phyloP scores from a whole-genome alignment of 92 coral and sea anemone genomes.

The Porites lobata region DNA sequence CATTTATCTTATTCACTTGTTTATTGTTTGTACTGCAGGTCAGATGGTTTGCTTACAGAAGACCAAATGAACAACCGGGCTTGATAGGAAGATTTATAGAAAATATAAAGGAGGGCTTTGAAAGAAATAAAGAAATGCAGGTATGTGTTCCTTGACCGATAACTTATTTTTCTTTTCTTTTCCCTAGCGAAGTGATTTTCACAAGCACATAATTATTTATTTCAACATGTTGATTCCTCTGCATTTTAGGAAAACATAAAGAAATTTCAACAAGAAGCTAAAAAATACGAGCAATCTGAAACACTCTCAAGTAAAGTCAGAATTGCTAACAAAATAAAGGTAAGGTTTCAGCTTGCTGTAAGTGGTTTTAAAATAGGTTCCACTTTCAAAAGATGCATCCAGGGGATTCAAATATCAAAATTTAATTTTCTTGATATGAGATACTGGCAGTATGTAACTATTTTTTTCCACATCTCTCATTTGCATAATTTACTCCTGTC shows the following conservation, averaged over 20 bases:
- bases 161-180: neutral
- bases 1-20: neutral
- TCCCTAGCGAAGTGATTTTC: neutral
- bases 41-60: constrained; percentile 82
- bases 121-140: constrained; percentile 98
- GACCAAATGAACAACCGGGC: constrained; percentile 91
- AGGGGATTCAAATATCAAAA: no score
- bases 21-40: constrained; percentile 43
- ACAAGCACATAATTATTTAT: neutral
- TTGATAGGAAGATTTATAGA: constrained; percentile 93
- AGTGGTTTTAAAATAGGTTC: no score
- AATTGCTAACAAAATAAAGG: constrained; percentile 82
- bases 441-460: no score
- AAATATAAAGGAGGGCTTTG: constrained; percentile 92
- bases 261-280: constrained; percentile 92
- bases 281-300: constrained; percentile 90
- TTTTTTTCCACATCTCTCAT: no score
- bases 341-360: constrained; percentile 14
- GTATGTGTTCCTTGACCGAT: constrained; percentile 34
- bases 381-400: no score
- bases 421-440: no score
- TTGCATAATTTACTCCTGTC: no score
- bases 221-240: neutral
- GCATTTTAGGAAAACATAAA: constrained; percentile 86
- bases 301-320: constrained; percentile 80